Evolutionary conservation across 2,888 invertebrate species (phyloP).

Genomic region (Amblyjoppa proteus): DNA sequence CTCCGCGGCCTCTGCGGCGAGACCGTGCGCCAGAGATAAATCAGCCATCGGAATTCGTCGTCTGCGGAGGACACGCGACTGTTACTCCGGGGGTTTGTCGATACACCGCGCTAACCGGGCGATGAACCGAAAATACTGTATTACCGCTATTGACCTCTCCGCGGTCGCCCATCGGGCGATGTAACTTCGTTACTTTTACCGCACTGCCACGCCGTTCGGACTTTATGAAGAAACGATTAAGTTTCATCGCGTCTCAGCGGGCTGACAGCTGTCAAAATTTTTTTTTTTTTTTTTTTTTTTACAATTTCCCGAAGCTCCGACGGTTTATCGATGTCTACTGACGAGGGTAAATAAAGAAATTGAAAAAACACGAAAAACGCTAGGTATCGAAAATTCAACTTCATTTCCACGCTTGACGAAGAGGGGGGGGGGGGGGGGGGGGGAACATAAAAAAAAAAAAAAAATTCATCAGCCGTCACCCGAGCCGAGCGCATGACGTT

Average conservation of each 20-base stretch:
- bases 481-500: conserved; percentile 21
- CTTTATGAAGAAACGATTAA: not conserved
- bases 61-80: conserved; percentile 26
- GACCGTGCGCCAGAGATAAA: conserved; percentile 2
- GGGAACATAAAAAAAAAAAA: not conserved
- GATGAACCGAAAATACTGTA: conserved; percentile 49
- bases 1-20: not conserved
- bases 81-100: conserved; percentile 61
- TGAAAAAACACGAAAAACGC: not conserved
- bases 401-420: not conserved
- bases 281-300: conserved; percentile 3
- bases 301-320: conserved; percentile 5
- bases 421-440: not conserved
- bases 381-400: not conserved
- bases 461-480: conserved; percentile 4
- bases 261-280: conserved; percentile 23
- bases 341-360: not conserved
- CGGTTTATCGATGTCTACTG: conserved; percentile 6
- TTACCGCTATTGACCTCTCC: not conserved
- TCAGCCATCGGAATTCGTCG: conserved; percentile 13
- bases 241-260: not conserved
- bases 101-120: conserved; percentile 19
- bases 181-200: not conserved
- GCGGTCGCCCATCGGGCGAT: not conserved
- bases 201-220: not conserved